phyloP scores from a whole-genome alignment of 2,113 vertebrate genomes.

The Uropsilus gracilis region DNA sequence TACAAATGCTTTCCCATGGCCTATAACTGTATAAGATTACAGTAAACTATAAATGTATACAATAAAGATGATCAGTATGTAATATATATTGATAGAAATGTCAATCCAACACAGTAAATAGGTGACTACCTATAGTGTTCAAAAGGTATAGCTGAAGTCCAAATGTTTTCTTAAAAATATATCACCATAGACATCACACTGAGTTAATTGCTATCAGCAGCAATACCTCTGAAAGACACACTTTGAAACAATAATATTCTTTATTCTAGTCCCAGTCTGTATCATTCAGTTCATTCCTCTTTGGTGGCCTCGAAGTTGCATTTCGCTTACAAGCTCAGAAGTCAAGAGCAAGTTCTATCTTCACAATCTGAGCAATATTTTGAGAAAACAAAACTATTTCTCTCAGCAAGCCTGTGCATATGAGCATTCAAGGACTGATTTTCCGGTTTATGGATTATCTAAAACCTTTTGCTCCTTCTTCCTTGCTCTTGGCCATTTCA shows the following conservation, averaged over 20 bases:
- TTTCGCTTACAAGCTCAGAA: background rate
- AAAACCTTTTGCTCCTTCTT: conserved; percentile 41
- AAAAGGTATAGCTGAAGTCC: background rate
- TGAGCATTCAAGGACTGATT: conserved; percentile 50
- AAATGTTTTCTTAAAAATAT: background rate
- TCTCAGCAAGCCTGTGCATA: conserved; percentile 43
- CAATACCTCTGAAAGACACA: background rate
- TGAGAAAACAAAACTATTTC: conserved; percentile 53
- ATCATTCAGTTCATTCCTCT: background rate
- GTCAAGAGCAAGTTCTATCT: conserved; percentile 43
- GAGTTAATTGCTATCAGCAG: background rate
- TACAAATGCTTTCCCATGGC: background rate
- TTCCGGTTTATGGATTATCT: conserved; percentile 64
- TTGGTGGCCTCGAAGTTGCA: conserved; percentile 37
- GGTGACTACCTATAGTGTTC: background rate
- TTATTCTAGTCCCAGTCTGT: background rate
- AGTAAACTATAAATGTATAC: background rate
- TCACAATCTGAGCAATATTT: conserved; percentile 46
- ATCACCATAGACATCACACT: background rate
- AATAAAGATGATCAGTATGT: background rate
- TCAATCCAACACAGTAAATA: background rate
- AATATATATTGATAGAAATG: background rate
- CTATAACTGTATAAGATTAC: background rate
- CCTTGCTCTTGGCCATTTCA: conserved; percentile 58
- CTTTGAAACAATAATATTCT: background rate